Conservation (phyloP, 2,113 vertebrate genomes). For the Mustelus asterias region DNA sequence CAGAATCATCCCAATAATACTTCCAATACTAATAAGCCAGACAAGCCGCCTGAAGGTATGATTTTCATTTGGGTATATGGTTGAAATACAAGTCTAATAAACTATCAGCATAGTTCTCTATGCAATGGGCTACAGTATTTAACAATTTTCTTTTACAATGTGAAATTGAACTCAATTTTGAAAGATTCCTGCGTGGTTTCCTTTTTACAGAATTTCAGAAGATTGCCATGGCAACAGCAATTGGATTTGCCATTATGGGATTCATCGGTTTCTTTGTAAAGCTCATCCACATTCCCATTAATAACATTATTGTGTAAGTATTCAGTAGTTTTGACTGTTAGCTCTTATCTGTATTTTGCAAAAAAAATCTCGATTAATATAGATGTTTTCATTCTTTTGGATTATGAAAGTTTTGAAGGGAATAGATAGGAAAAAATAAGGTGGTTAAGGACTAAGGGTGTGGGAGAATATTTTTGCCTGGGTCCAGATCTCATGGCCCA, state of each 20-base stretch:
- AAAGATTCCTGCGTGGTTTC: not conserved
- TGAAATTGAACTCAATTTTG: slow-evolving; percentile 1
- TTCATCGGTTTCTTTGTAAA: slow-evolving; percentile 99
- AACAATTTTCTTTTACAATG: not conserved
- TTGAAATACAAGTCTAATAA: not conserved
- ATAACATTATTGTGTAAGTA: slow-evolving; percentile 99
- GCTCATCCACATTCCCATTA: slow-evolving; percentile 96
- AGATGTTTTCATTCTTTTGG: not conserved
- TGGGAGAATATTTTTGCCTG: not conserved
- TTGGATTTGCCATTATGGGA: slow-evolving; percentile 98
- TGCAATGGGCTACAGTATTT: not conserved
- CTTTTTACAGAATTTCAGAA: slow-evolving; percentile 87
- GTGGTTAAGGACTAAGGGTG: not conserved
- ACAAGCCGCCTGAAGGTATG: not conserved
- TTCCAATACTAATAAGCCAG: not conserved
- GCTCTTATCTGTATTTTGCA: slow-evolving; percentile 34
- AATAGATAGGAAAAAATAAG: not conserved
- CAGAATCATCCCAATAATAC: not conserved
- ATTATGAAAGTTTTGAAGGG: not conserved
- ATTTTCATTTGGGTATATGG: not conserved
- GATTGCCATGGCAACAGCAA: slow-evolving; percentile 97
- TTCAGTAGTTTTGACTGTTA: not conserved
- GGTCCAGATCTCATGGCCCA: not conserved
- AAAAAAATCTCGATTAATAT: not conserved
- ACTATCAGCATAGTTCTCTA: not conserved